phyloP scores from a whole-genome alignment of 2,797 vertebrate genomes.

The Sebastiscus tertius region DNA sequence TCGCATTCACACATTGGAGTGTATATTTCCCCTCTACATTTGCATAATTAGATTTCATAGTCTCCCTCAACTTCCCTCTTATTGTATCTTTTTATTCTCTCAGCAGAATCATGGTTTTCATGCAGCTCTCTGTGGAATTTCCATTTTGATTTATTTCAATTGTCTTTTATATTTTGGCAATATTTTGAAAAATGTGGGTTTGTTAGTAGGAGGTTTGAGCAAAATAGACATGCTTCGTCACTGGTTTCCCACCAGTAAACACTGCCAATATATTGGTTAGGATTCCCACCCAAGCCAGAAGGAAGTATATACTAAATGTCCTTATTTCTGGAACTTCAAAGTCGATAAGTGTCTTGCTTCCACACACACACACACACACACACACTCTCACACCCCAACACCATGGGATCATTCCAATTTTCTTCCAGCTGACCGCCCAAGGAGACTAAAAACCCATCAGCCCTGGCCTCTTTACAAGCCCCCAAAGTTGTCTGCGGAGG shows the following conservation, averaged over 20 bases:
- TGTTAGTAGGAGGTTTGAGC: not conserved
- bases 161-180: not conserved
- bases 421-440: slow-evolving; percentile 35
- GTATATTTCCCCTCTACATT: not conserved
- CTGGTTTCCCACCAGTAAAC: not conserved
- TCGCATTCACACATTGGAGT: slow-evolving; percentile 13
- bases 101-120: not conserved
- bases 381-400: not conserved
- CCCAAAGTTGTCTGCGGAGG: slow-evolving; percentile 35
- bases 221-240: no score
- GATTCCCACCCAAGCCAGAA: not conserved
- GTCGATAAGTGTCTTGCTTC: not conserved
- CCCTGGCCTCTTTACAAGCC: slow-evolving; percentile 45
- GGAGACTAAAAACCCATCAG: slow-evolving; percentile 54
- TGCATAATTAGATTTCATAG: slow-evolving; percentile 15
- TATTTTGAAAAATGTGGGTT: not conserved
- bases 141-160: not conserved
- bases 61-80: not conserved
- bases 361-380: not conserved
- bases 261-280: not conserved
- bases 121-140: not conserved
- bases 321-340: slow-evolving; percentile 21
- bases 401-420: slow-evolving; percentile 43
- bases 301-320: not conserved
- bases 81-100: not conserved